Conservation (phyloP, 2,797 vertebrate species). For the Pipistrellus nathusii region DNA sequence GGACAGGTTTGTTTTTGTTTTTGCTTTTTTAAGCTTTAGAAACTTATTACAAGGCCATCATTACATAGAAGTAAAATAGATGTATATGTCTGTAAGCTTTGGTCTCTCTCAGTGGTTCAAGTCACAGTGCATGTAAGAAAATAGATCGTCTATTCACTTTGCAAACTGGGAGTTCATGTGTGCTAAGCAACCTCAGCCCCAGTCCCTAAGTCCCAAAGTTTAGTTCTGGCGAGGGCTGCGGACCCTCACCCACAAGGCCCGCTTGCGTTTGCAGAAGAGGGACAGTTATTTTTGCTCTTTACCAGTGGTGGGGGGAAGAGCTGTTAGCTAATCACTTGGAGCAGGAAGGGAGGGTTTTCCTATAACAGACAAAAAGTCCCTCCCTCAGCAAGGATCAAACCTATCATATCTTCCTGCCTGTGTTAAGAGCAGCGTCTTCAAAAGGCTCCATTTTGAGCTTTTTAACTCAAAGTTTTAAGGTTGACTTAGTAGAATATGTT, state of each 20-base stretch:
- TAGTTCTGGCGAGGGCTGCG: neutral
- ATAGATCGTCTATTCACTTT: neutral
- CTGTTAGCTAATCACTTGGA: neutral
- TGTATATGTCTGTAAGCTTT: conserved; percentile 27
- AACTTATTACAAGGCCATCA: conserved; percentile 84
- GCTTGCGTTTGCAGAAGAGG: neutral
- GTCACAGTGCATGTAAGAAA: conserved; percentile 75
- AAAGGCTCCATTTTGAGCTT: neutral
- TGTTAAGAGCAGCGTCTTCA: neutral
- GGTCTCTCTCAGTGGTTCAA: conserved; percentile 19
- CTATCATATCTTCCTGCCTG: too few species aligned
- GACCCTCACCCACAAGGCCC: neutral
- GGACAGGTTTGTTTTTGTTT: too few species aligned
- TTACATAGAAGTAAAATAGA: conserved; percentile 77
- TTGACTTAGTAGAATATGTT: neutral
- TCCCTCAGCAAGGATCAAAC: too few species aligned
- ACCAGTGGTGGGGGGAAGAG: neutral
- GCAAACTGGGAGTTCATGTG: neutral
- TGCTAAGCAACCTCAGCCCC: neutral
- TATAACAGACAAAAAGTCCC: neutral
- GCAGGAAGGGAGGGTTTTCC: too few species aligned
- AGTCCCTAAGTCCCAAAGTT: neutral
- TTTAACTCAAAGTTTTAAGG: neutral
- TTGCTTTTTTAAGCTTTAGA: neutral
- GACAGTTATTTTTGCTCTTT: neutral